Conservation (phyloP, 2,888 invertebrate species). For the Apoda limacodes region DNA sequence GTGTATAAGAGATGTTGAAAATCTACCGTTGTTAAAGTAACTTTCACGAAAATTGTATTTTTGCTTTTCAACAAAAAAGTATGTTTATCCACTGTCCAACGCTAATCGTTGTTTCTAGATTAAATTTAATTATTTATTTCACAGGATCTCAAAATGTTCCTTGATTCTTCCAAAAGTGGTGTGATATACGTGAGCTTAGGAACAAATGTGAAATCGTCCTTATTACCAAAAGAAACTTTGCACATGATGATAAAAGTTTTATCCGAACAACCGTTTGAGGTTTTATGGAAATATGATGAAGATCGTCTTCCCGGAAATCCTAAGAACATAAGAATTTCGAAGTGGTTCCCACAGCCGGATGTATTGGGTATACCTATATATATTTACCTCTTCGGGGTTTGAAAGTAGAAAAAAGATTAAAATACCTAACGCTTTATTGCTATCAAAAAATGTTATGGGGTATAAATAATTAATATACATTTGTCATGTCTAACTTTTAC, state of each 20-base stretch:
- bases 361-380: constrained; percentile 26
- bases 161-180: constrained; percentile 39
- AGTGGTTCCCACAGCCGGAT: constrained; percentile 24
- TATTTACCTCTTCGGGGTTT: no score
- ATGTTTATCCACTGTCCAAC: no score
- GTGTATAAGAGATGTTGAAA: no score
- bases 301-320: constrained; percentile 27
- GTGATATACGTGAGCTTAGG: constrained; percentile 40
- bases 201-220: constrained; percentile 34
- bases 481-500: no score
- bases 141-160: constrained; percentile 29
- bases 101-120: no score
- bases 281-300: constrained; percentile 47
- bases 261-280: constrained; percentile 36
- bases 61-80: no score
- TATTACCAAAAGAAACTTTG: constrained; percentile 28
- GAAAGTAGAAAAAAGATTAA: no score
- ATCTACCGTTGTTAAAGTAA: no score
- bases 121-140: constrained; percentile 3
- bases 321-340: constrained; percentile 25
- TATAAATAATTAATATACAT: no score
- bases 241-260: constrained; percentile 33
- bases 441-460: no score
- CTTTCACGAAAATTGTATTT: no score
- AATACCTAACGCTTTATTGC: no score